Base-by-base conservation (phyloP, 2,888 invertebrate genomes). In the Pammene fasciana region DNA sequence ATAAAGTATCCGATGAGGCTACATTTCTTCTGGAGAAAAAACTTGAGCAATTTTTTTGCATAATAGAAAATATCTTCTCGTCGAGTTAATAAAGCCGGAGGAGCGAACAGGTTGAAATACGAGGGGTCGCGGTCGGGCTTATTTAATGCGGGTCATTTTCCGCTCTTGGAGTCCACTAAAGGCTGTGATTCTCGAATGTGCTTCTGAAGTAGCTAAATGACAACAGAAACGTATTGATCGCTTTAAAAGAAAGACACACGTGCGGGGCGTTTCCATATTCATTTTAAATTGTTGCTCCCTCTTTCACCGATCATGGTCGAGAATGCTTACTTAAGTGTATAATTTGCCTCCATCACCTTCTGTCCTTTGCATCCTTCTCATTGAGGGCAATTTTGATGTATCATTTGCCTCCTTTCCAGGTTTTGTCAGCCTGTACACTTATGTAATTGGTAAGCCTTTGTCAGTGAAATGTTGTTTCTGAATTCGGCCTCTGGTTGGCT, bases 141-240 rank as follows among this genome's bases (percentile, higher is more conserved):
- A 62, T 71, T 67, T 72, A 72, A 72, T 71, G 71, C 71, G 66
- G 71, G 65, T 68, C 71, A 61, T 65, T 65, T 68, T 65, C 59
- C 65, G 68, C 55, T 45, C 50, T 55, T 46, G 26, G 14, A 9
- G 48, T 16, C 66, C 52, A 54, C 54, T 34, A 34, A 34, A 54
- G 7, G 54, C n/a, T 34, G 2, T n/a, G 13, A 34, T 54, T 54
- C 54, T 54, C n/a, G n/a, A 18, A 26, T 13, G 1, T 6, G 50
- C 10, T 11, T n/a, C 13, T 13, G 11, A 6, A 2, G n/a, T 34
- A n/a, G 8, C 9, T n/a, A 54, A 34, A 34, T 54, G 4, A 54
- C 9, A 54, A 13, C 4, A 26, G 26, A 26, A 26, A 26, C 26
- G 4, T 26, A 26, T 26, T 26, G 26, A 26, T 26, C 26, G 26